Base-by-base conservation (phyloP, 2,113 vertebrate species). In the Antennarius striatus region DNA sequence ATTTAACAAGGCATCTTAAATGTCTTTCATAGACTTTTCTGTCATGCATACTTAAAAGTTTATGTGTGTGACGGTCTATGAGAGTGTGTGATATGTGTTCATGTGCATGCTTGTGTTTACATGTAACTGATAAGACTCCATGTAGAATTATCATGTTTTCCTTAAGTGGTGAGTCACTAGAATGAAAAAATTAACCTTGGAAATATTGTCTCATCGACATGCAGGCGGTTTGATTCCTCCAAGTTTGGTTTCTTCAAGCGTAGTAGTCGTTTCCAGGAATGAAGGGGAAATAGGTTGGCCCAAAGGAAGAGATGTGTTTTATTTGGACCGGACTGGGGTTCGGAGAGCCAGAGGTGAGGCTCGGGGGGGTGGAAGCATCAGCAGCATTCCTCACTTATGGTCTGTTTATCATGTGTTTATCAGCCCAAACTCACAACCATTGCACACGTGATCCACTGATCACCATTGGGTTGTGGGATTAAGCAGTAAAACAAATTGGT, bases 311-410 rank as follows among this genome's bases (percentile, higher is more conserved):
- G 32, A 53, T 71, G 45, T 86, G 59, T 85, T 85, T 68, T 60
- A 64, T 77, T 79, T 89, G 86, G 83, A 84, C 63, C 43, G 5
- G 65, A 46, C 29, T 6, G 10, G 4, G 28, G 55, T 48, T 81
- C 45, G 55, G 56, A 36, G 61, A 58, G 52, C 30, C 56, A 66
- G 40, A 7, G 15, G 17, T 54, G 58, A 70, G 32, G 53, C 60
- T 68, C 72, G 3, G 58, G 57, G 62, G 71, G 63, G 43, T 22
- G 36, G 56, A 16, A 56, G 60, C 52, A 55, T 63, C 67, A 73
- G 69, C 75, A 48, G 49, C 0, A 11, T 45, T 67, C 71, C 69
- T 73, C 66, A 72, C 67, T 16, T 81, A 71, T 62, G 42, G 65
- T 63, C 13, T 48, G 72, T 77, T 50, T 63, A 70, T 74, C 64